These are phyloP conservation scores for Cyprinus carpio DNA, from an alignment of 2,113 vertebrate species.

Conservation along the genomic window DNA sequence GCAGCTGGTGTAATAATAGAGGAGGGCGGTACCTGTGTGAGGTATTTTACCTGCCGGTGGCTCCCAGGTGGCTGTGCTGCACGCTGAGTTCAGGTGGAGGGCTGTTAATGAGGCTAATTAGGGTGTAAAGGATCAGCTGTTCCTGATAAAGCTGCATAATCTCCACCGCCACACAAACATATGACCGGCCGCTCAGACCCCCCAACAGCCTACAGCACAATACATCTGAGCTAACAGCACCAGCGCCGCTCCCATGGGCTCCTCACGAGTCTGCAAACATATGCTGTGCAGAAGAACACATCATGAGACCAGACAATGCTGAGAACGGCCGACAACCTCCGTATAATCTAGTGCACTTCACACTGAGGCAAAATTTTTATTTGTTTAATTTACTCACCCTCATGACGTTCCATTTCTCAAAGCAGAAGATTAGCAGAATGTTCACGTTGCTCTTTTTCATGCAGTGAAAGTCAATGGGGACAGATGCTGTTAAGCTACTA, in stretches of 20 bases:
- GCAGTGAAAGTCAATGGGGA: not conserved
- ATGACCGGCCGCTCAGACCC: slow-evolving; percentile 82
- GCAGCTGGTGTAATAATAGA: slow-evolving; percentile 52
- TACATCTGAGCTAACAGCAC: slow-evolving; percentile 73
- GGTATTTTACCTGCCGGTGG: slow-evolving; percentile 83
- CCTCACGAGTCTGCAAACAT: slow-evolving; percentile 26
- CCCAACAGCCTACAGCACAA: slow-evolving; percentile 52
- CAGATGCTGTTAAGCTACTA: not conserved
- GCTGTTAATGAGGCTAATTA: slow-evolving; percentile 97
- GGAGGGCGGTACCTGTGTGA: slow-evolving; percentile 60
- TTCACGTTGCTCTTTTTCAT: not conserved
- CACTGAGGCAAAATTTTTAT: too few species aligned
- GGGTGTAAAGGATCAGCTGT: slow-evolving; percentile 97
- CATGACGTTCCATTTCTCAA: not conserved
- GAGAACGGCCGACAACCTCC: not conserved
- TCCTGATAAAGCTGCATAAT: slow-evolving; percentile 94
- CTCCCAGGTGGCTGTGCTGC: slow-evolving; percentile 78
- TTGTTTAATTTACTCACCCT: not conserved
- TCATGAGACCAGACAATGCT: slow-evolving; percentile 4
- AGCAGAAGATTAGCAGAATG: not conserved
- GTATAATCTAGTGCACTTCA: not conserved
- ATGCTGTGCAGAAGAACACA: slow-evolving; percentile 14
- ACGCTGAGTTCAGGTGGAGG: slow-evolving; percentile 76
- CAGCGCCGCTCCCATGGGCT: slow-evolving; percentile 13
- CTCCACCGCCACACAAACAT: slow-evolving; percentile 85